A percentile compares a stretch with the other conserved stretches of the same genome.
These are phyloP conservation scores for Nemurella pictetii DNA, from an alignment of 2,888 invertebrate species.

Conservation along the genomic window DNA sequence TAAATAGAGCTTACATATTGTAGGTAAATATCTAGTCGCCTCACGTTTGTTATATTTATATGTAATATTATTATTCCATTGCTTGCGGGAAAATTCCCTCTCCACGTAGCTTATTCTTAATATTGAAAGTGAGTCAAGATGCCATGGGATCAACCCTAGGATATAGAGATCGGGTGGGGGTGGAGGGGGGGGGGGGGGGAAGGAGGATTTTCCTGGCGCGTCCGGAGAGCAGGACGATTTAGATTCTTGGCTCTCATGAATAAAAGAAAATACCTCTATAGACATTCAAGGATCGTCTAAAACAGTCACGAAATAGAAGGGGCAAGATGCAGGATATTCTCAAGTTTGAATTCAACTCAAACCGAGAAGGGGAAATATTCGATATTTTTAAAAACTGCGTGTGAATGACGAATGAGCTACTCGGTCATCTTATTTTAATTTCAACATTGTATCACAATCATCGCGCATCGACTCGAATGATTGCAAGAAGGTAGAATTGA, in stretches of 20 bases:
- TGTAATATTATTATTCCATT: neutral
- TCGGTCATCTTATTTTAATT: too few relatives aligned
- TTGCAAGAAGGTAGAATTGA: too few relatives aligned
- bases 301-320: neutral
- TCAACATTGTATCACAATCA: too few relatives aligned
- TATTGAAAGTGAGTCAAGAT: conserved; percentile 26
- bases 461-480: too few relatives aligned
- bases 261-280: conserved; percentile 54
- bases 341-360: too few relatives aligned
- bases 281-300: conserved; percentile 47
- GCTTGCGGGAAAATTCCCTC: neutral
- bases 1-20: neutral
- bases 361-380: too few relatives aligned
- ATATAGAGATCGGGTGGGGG: neutral
- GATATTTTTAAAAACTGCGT: too few relatives aligned
- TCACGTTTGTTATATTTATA: neutral
- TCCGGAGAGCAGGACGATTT: neutral
- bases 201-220: neutral
- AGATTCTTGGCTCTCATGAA: conserved; percentile 49
- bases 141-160: neutral
- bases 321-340: neutral
- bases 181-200: neutral
- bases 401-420: too few relatives aligned
- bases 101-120: conserved; percentile 10
- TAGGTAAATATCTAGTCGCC: neutral